Percentiles rank a stretch among this genome's conserved stretches.
Evolutionary conservation across 2,113 vertebrate species (phyloP).

Genomic region (Prinia subflava): DNA sequence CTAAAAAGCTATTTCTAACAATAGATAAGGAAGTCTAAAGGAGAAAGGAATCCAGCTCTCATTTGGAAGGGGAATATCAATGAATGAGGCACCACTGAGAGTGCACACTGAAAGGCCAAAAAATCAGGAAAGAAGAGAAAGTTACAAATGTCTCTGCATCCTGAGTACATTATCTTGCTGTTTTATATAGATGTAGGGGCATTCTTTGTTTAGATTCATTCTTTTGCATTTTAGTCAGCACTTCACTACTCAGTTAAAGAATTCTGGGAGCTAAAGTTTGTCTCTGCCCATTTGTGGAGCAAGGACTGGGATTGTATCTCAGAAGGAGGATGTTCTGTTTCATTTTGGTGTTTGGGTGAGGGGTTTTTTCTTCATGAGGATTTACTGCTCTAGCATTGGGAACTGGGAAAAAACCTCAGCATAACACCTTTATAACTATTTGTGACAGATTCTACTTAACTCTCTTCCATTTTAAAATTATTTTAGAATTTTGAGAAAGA

Average conservation of each 20-base stretch:
- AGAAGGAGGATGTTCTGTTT: not conserved
- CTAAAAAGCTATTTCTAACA: not conserved
- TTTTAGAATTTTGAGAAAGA: not conserved
- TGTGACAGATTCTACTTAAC: not conserved
- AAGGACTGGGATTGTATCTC: not conserved
- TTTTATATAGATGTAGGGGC: not conserved
- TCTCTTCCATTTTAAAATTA: not conserved
- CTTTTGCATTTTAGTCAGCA: not conserved
- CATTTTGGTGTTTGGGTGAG: not conserved
- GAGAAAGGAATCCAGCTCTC: not conserved
- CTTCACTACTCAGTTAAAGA: not conserved
- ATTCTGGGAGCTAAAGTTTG: not conserved
- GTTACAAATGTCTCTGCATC: not conserved
- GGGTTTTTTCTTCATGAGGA: not conserved
- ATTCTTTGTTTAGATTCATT: not conserved
- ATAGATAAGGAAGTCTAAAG: not conserved
- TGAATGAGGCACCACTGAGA: not conserved
- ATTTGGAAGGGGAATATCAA: not conserved
- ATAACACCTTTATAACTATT: not conserved
- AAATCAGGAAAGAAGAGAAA: not conserved
- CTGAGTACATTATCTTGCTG: not conserved
- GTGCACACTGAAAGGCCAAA: not conserved
- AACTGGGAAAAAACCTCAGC: not conserved
- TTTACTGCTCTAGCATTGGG: not conserved
- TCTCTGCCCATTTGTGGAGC: not conserved